Evolutionary conservation across 2,113 vertebrate genomes (phyloP).

Genomic region (Callospermophilus lateralis): DNA sequence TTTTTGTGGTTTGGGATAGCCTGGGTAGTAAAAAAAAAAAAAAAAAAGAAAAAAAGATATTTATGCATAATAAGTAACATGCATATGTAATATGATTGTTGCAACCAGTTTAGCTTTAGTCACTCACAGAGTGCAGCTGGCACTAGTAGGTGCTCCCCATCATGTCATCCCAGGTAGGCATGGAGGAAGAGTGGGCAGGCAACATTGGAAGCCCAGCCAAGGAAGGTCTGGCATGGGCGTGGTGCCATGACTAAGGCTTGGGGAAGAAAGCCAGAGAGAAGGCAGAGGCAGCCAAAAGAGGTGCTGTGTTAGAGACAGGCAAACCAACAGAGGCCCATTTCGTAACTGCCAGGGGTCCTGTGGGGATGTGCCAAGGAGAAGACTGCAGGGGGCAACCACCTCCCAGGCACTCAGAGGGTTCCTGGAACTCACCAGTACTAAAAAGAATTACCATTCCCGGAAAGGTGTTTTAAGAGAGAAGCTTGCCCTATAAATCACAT

Average conservation of each 20-base stretch:
- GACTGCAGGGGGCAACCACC: neutral
- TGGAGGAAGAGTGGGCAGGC: neutral
- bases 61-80: neutral
- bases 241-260: neutral
- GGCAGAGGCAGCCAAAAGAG: neutral
- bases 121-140: neutral
- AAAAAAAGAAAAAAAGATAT: neutral
- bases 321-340: neutral
- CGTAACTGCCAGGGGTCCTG: neutral
- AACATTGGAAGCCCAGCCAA: neutral
- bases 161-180: neutral
- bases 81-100: neutral
- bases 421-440: neutral
- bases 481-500: slow-evolving; percentile 52
- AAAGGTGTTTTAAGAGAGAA: slow-evolving; percentile 66
- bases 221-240: neutral
- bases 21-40: neutral
- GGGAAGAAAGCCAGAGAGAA: slow-evolving; percentile 44
- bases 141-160: neutral
- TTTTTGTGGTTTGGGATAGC: neutral
- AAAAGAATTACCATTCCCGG: neutral
- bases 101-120: neutral
- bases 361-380: neutral
- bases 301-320: neutral
- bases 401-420: neutral